Percentiles rank a stretch among this genome's conserved stretches.
Evolutionary conservation across 1,140 invertebrate species (phyloP).

Genomic region (Brachionus rotundiformis): DNA sequence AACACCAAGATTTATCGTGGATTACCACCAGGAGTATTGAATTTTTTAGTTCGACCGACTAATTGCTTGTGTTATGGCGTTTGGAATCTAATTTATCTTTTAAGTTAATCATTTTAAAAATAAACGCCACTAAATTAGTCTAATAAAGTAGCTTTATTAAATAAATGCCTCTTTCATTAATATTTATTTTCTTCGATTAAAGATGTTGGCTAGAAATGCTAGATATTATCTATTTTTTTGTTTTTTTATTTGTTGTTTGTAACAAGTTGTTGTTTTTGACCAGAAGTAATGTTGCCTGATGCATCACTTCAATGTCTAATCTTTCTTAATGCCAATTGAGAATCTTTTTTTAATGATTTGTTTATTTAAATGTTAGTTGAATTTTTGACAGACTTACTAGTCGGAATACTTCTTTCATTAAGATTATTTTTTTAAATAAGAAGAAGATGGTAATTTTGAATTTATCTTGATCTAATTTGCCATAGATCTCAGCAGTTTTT

Average conservation of each 20-base stretch:
- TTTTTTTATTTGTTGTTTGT: background rate
- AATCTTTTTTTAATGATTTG: background rate
- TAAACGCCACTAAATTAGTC: background rate
- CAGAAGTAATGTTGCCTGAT: background rate
- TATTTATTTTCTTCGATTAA: background rate
- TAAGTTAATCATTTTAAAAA: slow-evolving; percentile 16
- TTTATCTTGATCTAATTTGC: background rate
- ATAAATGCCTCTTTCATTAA: background rate
- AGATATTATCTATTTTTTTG: background rate
- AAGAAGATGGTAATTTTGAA: slow-evolving; percentile 6
- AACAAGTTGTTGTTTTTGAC: background rate
- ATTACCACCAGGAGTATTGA: slow-evolving; percentile 5
- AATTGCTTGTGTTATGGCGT: background rate
- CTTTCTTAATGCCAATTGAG: background rate
- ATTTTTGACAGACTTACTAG: slow-evolving; percentile 34
- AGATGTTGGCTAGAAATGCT: background rate
- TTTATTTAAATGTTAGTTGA: slow-evolving; percentile 8
- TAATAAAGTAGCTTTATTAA: background rate
- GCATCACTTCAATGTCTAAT: background rate
- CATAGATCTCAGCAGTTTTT: background rate
- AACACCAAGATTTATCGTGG: background rate
- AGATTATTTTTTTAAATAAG: background rate
- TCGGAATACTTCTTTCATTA: background rate
- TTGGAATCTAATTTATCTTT: background rate
- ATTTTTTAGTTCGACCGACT: background rate